Evolutionary conservation across 2,113 vertebrate species (phyloP).

Genomic region (Petromus typicus): DNA sequence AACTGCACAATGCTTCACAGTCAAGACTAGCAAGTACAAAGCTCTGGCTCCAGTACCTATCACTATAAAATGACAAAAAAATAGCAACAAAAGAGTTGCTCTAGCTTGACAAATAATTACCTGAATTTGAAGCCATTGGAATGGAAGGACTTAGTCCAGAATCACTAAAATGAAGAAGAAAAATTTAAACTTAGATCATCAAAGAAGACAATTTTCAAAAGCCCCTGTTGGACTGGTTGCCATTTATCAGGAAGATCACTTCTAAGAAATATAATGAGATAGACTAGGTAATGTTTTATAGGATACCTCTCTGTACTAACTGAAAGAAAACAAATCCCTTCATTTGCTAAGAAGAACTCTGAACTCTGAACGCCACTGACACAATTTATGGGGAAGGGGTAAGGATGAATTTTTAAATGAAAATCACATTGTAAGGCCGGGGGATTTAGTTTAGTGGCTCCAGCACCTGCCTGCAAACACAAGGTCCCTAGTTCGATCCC

Average conservation of each 20-base stretch:
- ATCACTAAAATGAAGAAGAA: slow-evolving; percentile 90
- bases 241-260: slow-evolving; percentile 26
- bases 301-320: not conserved
- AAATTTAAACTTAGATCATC: slow-evolving; percentile 49
- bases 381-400: not conserved
- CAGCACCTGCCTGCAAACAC: no score
- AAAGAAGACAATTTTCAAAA: slow-evolving; percentile 61
- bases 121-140: slow-evolving; percentile 94
- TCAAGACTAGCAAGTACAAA: not conserved
- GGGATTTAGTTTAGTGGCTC: no score
- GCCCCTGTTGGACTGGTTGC: not conserved
- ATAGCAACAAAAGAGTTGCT: not conserved
- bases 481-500: no score
- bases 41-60: not conserved
- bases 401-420: not conserved
- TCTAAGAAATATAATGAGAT: not conserved
- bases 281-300: not conserved
- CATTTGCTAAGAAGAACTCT: not conserved
- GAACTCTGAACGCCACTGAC: not conserved
- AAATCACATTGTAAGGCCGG: no score
- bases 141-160: slow-evolving; percentile 94
- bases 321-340: not conserved
- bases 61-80: not conserved
- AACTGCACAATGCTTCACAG: not conserved
- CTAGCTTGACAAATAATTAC: slow-evolving; percentile 83